Evolutionary conservation across 2,888 invertebrate species (phyloP), one percentile per base, ranked within the genome.

Genomic region (Mesorhabditis belari): DNA sequence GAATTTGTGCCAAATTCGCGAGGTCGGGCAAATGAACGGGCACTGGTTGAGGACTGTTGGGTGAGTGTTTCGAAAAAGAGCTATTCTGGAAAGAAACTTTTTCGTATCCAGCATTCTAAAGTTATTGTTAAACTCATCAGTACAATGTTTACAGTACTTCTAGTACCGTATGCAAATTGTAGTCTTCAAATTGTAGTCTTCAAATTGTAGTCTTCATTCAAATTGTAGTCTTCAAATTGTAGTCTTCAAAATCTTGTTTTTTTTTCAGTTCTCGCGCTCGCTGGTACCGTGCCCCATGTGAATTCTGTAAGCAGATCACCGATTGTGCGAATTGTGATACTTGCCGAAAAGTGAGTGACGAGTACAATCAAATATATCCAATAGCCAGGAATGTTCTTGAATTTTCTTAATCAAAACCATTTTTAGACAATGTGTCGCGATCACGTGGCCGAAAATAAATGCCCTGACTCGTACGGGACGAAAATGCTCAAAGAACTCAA

Each of bases 281-380:
- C 23, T 77, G 72, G 70, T 64, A 66, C 44, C 62, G 70, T 27
- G 65, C 70, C 5, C 61, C 75, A 21, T 77, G 77, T 59, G 67
- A 67, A 17, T 60, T 67, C 51, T 77, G 76, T 63, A 67, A 68
- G 53, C 58, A 62, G 44, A 69, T 77, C 24, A 66, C 69, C 49
- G 64, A 71, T 21, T 69, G 73, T 52, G 67, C 70, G 9, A 64
- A 50, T n/a, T 77, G 77, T 49, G 75, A 76, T 25, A 75, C 73
- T 23, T 77, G 77, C 61, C 65, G 64, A 50, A 66, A 69, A 67
- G 71, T 70, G 49, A 49, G 60, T 3, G 21, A 58, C 12, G n/a
- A 35, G 12, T 35, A 35, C n/a, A 17, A 17, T 35, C n/a, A 35
- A 35, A 35, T 35, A 17, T 35, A 17, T 35, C 12, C 44, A 35